Percentiles rank a stretch among this genome's conserved stretches.
These are phyloP conservation scores for Calephelis virginiensis DNA, from an alignment of 1,140 invertebrate species.

Conservation along the genomic window DNA sequence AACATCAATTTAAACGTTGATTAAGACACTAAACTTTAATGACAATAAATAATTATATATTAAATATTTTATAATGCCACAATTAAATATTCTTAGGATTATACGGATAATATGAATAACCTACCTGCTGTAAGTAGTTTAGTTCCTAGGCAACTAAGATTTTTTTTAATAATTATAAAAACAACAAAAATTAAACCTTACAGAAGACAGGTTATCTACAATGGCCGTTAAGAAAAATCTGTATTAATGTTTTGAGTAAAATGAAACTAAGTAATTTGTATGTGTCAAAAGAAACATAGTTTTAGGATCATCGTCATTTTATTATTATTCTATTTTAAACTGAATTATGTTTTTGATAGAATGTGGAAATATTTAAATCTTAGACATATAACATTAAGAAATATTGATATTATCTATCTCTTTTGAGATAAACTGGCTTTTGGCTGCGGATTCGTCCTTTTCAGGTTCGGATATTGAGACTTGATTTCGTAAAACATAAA, in stretches of 20 bases:
- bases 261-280: conserved; percentile 1
- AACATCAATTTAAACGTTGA: conserved; percentile 5
- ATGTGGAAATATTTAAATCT: not conserved
- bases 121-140: too few species aligned
- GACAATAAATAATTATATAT: conserved; percentile 10
- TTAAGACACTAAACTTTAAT: conserved; percentile 11
- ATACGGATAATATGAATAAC: not conserved
- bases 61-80: conserved; percentile 11
- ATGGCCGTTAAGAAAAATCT: too few species aligned
- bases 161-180: too few species aligned
- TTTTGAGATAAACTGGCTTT: too few species aligned
- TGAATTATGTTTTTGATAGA: not conserved
- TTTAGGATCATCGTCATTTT: not conserved
- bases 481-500: too few species aligned
- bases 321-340: too few species aligned
- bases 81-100: not conserved
- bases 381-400: not conserved
- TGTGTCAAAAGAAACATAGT: not conserved
- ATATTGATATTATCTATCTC: not conserved
- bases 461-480: too few species aligned
- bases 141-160: too few species aligned
- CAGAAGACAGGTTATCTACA: not conserved
- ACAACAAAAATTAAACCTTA: not conserved
- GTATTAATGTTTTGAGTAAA: not conserved
- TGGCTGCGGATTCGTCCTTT: too few species aligned